Base-by-base conservation (phyloP, 2,797 vertebrate species). In the Myotis pilosus region DNA sequence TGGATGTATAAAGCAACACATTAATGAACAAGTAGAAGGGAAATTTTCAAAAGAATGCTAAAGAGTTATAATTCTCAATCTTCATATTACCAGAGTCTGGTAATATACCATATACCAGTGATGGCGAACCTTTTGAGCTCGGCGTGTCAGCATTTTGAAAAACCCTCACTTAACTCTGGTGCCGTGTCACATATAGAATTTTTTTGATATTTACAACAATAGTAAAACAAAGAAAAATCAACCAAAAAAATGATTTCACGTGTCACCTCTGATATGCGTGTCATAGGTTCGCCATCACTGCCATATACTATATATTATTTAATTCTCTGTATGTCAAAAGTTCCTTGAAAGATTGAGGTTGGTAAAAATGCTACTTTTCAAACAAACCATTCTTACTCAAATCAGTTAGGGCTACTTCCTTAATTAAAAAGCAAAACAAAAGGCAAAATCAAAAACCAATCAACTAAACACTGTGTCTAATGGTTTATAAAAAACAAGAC, bases 391-490 rank as follows among this genome's bases (percentile, higher is more conserved):
- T 95, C 25, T 75, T 53, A 76, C 28, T 82, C 71, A 87, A 68
- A 74, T 74, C n/a, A 60, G 23, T 66, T 11, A 4, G 57, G 66
- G 13, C 7, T 33, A 53, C 23, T 71, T 15, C 75, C 55, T 55
- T 87, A 91, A 95, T 36, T 60, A 66, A 76, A 92, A 89, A 57
- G 44, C 23, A 72, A 79, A 80, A 51, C 28, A 57, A 92, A 87
- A 71, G 20, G 8, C 44, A 82, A 64, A 91, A 30, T 33, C 72
- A 64, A 78, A 78, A 78, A 80, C 36, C 55, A 74, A 83, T 23
- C 30, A 85, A 47, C 44, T 28, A 38, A 47, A 78, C 33, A 44
- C 22, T 38, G 55, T 6, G 6, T 36, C 74, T 60, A 76, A 11
- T 36, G 25, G 44, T 85, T 71, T 68, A 64, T 23, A 57, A 87